Percentiles rank a stretch among this genome's conserved stretches.
These are phyloP conservation scores for Chloropsis hardwickii DNA, from an alignment of 2,113 vertebrate genomes.

Conservation along the genomic window DNA sequence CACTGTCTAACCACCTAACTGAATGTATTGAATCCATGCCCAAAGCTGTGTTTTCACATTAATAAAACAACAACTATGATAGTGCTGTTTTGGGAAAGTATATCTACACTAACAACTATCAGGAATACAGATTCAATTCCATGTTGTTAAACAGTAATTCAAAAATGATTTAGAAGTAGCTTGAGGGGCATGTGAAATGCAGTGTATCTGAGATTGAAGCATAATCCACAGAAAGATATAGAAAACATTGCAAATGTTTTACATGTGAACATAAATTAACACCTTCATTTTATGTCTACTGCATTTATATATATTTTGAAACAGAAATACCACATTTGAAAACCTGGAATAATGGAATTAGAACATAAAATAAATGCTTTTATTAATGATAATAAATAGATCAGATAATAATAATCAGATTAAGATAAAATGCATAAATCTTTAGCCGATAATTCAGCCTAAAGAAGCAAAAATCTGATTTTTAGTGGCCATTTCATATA, in stretches of 20 bases:
- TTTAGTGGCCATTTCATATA: background rate
- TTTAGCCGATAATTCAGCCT: background rate
- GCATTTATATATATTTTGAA: background rate
- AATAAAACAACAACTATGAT: background rate
- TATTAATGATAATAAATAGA: background rate
- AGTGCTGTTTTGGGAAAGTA: background rate
- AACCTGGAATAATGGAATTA: background rate
- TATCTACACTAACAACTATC: background rate
- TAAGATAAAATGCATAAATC: background rate
- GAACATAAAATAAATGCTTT: background rate
- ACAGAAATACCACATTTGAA: background rate
- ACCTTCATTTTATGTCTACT: background rate
- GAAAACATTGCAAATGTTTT: background rate
- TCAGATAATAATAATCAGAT: background rate
- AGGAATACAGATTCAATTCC: background rate
- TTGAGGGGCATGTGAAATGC: background rate
- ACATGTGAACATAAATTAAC: background rate
- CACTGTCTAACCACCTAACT: background rate
- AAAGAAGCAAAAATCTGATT: background rate
- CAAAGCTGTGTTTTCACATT: background rate
- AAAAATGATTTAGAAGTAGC: background rate
- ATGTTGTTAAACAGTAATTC: background rate
- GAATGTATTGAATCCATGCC: background rate
- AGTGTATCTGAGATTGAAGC: background rate
- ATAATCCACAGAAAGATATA: background rate